These are phyloP conservation scores for Pantelozetes paolii DNA, from an alignment of 2,888 invertebrate species.

Conservation along the genomic window DNA sequence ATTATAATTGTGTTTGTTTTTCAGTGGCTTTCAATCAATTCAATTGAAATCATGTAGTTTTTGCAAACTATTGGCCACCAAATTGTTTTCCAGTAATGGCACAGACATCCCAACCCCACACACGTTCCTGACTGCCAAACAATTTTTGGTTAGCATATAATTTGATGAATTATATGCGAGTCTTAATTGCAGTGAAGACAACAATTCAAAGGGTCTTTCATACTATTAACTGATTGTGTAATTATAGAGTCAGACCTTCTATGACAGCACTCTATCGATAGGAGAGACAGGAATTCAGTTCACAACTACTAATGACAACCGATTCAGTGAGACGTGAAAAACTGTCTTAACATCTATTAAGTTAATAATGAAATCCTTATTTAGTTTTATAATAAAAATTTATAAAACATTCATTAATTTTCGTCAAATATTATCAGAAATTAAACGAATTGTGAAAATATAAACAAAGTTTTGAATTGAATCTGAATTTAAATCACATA, in stretches of 20 bases:
- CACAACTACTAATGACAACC: conserved; percentile 12
- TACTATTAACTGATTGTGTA: conserved; percentile 12
- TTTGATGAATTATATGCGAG: not conserved
- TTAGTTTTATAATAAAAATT: conserved; percentile 2
- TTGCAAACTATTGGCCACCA: not conserved
- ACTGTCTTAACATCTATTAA: not conserved
- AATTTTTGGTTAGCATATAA: not conserved
- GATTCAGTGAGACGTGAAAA: not conserved
- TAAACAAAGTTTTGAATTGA: not conserved
- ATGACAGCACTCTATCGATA: not conserved
- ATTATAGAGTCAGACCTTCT: conserved; percentile 22
- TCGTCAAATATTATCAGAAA: not conserved
- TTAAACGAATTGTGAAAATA: not conserved
- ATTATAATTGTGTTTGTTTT: conserved; percentile 12
- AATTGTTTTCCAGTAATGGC: not conserved
- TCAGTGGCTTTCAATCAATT: conserved; percentile 12
- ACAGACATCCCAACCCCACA: not conserved
- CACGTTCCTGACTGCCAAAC: conserved; percentile 13
- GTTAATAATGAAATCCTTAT: not conserved
- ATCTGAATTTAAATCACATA: not conserved
- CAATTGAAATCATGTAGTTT: too few species aligned
- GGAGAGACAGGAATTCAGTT: not conserved
- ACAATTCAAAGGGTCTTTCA: conserved; percentile 2
- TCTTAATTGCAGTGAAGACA: conserved; percentile 11
- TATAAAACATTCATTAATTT: not conserved